Evolutionary conservation across 1,140 invertebrate species (phyloP).

Genomic region (Plodia interpunctella): DNA sequence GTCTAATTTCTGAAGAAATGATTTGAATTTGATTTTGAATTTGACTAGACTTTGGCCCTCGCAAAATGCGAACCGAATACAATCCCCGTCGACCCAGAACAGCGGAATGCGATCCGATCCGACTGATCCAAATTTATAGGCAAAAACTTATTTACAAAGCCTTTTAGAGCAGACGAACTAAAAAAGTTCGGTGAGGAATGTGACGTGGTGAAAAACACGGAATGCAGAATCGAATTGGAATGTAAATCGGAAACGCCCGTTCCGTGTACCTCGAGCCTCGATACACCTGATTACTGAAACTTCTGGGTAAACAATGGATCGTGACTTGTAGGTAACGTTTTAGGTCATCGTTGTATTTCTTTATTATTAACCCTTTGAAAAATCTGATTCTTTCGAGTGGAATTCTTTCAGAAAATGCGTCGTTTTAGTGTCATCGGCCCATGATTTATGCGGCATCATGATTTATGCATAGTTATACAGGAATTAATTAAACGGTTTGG

Average conservation of each 20-base stretch:
- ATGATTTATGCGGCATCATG: too few species aligned
- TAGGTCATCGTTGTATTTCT: not conserved
- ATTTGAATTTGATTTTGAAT: too few species aligned
- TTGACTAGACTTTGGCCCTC: not conserved
- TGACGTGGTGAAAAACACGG: conserved; percentile 11
- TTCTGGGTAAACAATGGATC: conserved; percentile 10
- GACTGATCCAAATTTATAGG: conserved; percentile 8
- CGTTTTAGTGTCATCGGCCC: too few species aligned
- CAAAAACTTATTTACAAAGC: conserved; percentile 9
- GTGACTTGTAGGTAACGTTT: not conserved
- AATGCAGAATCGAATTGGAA: conserved; percentile 54
- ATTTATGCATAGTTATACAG: too few species aligned
- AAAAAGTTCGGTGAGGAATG: conserved; percentile 12
- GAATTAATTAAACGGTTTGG: too few species aligned
- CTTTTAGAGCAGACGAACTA: conserved; percentile 10
- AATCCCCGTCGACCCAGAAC: not conserved
- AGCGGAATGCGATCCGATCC: conserved; percentile 1
- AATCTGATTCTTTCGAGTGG: too few species aligned
- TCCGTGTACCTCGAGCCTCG: conserved; percentile 39
- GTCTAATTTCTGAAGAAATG: too few species aligned
- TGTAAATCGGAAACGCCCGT: conserved; percentile 55
- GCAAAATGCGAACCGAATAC: not conserved
- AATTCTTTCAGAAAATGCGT: too few species aligned
- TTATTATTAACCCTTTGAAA: too few species aligned
- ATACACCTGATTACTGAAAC: conserved; percentile 50